Conservation (phyloP, 2,113 vertebrate species). For the Protobothrops mucrosquamatus region DNA sequence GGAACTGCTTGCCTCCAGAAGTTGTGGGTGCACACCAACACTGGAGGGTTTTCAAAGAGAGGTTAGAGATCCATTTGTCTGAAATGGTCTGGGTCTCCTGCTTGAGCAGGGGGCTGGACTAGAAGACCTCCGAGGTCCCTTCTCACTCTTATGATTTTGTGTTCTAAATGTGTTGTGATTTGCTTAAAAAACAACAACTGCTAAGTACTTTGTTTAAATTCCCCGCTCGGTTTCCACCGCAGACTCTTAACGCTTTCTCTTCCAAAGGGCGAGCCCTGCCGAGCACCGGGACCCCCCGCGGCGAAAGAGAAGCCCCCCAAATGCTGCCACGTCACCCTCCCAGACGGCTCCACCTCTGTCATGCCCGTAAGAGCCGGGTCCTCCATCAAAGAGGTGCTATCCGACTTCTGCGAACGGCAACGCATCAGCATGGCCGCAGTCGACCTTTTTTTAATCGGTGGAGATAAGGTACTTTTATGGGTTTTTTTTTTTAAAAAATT, state of each 20-base stretch:
- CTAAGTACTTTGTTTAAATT: not conserved
- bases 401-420: slow-evolving; percentile 89
- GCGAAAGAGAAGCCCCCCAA: slow-evolving; percentile 82
- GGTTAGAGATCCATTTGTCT: no score
- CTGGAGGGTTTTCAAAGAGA: no score
- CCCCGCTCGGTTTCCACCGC: not conserved
- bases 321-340: slow-evolving; percentile 87
- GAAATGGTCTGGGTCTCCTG: no score
- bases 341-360: slow-evolving; percentile 84
- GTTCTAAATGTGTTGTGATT: not conserved
- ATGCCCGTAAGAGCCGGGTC: slow-evolving; percentile 81
- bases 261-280: slow-evolving; percentile 76
- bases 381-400: slow-evolving; percentile 89
- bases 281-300: slow-evolving; percentile 66
- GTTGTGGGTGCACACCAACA: rapidly evolving
- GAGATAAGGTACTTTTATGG: slow-evolving; percentile 85
- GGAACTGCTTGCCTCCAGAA: no score
- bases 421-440: slow-evolving; percentile 91
- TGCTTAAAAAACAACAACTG: not conserved
- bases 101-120: no score
- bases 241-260: not conserved
- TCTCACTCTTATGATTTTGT: no score
- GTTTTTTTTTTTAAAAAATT: not conserved
- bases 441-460: slow-evolving; percentile 93
- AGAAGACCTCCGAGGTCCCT: no score